These are phyloP conservation scores for Diachrysia chrysitis DNA, from an alignment of 2,888 invertebrate genomes.

Conservation along the genomic window DNA sequence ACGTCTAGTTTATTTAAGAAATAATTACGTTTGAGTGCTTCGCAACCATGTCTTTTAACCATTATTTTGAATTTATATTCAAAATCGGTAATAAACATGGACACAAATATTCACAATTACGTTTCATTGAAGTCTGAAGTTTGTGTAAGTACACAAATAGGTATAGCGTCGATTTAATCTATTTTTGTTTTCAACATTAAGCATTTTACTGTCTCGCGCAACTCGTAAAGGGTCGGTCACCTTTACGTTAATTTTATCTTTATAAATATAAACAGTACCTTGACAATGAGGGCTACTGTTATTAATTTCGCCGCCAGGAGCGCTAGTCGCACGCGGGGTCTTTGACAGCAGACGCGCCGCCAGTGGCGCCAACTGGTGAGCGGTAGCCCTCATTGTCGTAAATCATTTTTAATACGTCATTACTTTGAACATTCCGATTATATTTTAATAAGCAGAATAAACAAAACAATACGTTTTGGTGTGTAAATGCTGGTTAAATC, in stretches of 20 bases:
- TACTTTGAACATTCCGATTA: background rate
- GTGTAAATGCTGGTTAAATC: too few relatives aligned
- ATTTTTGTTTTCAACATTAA: slow-evolving; percentile 1
- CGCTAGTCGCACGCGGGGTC: too few relatives aligned
- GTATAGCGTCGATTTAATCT: slow-evolving; percentile 2
- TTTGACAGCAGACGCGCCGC: too few relatives aligned
- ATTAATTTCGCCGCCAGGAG: too few relatives aligned
- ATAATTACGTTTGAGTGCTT: slow-evolving; percentile 18
- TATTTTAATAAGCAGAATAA: background rate
- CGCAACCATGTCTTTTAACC: too few relatives aligned
- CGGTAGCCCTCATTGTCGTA: too few relatives aligned
- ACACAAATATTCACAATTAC: slow-evolving; percentile 31
- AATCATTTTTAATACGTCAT: background rate
- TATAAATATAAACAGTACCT: background rate
- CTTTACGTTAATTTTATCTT: slow-evolving; percentile 1
- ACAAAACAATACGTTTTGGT: background rate
- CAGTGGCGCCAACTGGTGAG: too few relatives aligned
- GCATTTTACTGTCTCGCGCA: background rate
- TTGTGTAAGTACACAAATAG: background rate
- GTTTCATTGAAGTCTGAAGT: background rate
- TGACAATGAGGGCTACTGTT: too few relatives aligned
- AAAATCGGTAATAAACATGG: slow-evolving; percentile 3
- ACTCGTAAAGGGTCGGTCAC: slow-evolving; percentile 5
- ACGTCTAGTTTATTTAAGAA: slow-evolving; percentile 20
- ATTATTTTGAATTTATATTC: too few relatives aligned